Evolutionary conservation across 2,797 vertebrate species (phyloP).

Genomic region (Neosilurus hyrtlii): DNA sequence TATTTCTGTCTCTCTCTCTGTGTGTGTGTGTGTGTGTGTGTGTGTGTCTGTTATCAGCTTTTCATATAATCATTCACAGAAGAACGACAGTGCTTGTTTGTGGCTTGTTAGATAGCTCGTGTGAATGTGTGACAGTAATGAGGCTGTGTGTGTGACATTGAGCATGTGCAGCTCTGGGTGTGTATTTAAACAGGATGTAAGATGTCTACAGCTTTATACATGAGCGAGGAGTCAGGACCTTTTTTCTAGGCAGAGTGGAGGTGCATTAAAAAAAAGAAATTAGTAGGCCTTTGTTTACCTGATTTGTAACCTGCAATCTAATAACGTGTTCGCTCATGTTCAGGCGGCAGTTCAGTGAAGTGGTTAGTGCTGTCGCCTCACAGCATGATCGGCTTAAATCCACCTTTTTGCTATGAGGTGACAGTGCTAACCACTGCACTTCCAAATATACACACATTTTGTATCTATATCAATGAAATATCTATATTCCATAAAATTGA

Average conservation of each 20-base stretch:
- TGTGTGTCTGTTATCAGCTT: constrained; percentile 40
- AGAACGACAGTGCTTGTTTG: constrained; percentile 21
- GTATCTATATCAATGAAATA: no score
- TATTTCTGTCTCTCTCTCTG: not conserved
- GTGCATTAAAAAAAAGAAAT: not conserved
- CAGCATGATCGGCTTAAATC: no score
- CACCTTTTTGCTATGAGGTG: no score
- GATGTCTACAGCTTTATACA: not conserved
- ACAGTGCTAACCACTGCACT: no score
- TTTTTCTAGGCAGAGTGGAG: not conserved
- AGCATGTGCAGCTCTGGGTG: no score
- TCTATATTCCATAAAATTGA: no score
- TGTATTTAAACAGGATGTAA: not conserved
- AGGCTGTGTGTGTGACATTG: not conserved
- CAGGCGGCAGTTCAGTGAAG: no score
- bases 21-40: not conserved
- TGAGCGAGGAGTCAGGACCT: not conserved
- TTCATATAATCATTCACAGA: constrained; percentile 32
- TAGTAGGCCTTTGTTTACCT: not conserved
- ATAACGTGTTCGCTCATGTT: not conserved
- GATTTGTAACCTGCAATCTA: not conserved
- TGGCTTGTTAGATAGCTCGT: constrained; percentile 16
- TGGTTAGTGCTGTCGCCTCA: no score
- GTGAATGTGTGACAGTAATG: constrained; percentile 11
- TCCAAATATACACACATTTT: no score